phyloP scores from a whole-genome alignment of 2,888 invertebrate genomes.

The Pterostichus niger region DNA sequence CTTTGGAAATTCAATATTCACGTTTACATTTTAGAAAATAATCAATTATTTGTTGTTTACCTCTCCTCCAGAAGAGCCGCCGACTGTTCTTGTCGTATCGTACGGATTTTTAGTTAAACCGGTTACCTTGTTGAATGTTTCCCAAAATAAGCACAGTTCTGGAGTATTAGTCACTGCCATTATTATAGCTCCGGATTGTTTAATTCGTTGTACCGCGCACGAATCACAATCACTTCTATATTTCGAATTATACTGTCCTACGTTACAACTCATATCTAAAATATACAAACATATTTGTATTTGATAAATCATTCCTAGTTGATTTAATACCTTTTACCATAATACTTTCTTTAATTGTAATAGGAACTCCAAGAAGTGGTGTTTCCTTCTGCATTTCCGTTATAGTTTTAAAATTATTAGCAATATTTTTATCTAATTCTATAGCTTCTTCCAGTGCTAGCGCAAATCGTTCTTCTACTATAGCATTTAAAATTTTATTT shows the following conservation, averaged over 20 bases:
- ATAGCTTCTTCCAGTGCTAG: slow-evolving; percentile 87
- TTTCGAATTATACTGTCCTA: slow-evolving; percentile 80
- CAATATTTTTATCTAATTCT: slow-evolving; percentile 84
- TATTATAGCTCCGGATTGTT: slow-evolving; percentile 88
- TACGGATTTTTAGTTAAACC: slow-evolving; percentile 93
- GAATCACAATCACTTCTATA: slow-evolving; percentile 83
- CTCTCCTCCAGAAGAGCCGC: slow-evolving; percentile 95
- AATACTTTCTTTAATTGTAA: slow-evolving; percentile 92
- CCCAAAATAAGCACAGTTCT: slow-evolving; percentile 93
- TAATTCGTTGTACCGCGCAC: slow-evolving; percentile 81
- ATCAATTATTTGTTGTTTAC: slow-evolving; percentile 76
- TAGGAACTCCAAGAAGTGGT: slow-evolving; percentile 90
- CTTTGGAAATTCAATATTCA: slow-evolving; percentile 74
- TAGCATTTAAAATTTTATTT: slow-evolving; percentile 88
- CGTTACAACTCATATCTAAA: slow-evolving; percentile 84
- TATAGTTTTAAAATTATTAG: slow-evolving; percentile 79
- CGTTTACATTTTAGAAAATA: background rate
- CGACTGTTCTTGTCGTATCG: slow-evolving; percentile 85
- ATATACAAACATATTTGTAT: background rate
- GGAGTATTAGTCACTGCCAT: slow-evolving; percentile 91
- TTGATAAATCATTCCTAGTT: background rate
- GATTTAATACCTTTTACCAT: slow-evolving; percentile 83
- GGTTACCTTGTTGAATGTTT: slow-evolving; percentile 88
- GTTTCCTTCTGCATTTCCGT: slow-evolving; percentile 83
- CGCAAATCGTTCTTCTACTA: slow-evolving; percentile 88